Percentiles rank a stretch among this genome's conserved stretches.
These are phyloP conservation scores for Python bivittatus DNA, from an alignment of 2,113 vertebrate species.

Conservation along the genomic window DNA sequence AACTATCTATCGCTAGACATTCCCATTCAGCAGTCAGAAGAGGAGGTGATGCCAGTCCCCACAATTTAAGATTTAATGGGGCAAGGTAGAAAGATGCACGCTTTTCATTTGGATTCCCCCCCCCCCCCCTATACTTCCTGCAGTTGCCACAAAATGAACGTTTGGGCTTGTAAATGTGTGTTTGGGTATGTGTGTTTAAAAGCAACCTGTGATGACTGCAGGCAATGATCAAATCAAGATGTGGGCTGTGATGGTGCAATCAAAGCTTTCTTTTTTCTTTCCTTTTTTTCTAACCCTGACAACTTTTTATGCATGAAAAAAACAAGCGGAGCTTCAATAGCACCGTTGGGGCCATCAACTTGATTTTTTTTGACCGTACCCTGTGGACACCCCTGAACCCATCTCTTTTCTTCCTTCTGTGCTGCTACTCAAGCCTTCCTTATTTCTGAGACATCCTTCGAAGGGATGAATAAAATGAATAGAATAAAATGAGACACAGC, in stretches of 20 bases:
- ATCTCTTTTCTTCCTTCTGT: too few species aligned
- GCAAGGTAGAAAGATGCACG: slow-evolving; percentile 64
- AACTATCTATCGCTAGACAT: too few species aligned
- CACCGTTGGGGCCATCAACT: too few species aligned
- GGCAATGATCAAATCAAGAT: neutral
- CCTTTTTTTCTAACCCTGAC: neutral
- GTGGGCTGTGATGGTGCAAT: neutral
- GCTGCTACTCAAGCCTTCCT: too few species aligned
- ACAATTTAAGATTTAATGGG: slow-evolving; percentile 63
- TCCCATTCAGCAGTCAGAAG: slow-evolving; percentile 13
- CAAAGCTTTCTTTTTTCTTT: neutral
- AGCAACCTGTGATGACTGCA: neutral
- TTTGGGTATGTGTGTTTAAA: neutral
- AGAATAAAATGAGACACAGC: too few species aligned
- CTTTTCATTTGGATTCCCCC: slow-evolving; percentile 69
- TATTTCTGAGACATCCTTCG: too few species aligned
- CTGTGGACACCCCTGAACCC: too few species aligned
- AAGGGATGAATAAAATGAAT: too few species aligned
- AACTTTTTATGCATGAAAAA: too few species aligned
- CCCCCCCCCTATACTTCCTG: slow-evolving; percentile 48
- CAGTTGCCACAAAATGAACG: slow-evolving; percentile 37
- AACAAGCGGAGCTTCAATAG: too few species aligned
- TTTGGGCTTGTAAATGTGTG: slow-evolving; percentile 38
- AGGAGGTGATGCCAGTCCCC: neutral
- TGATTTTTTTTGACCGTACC: too few species aligned